Percentiles rank a stretch among this genome's conserved stretches.
Evolutionary conservation across 2,888 invertebrate species (phyloP).

Genomic region (Cetonia aurata): DNA sequence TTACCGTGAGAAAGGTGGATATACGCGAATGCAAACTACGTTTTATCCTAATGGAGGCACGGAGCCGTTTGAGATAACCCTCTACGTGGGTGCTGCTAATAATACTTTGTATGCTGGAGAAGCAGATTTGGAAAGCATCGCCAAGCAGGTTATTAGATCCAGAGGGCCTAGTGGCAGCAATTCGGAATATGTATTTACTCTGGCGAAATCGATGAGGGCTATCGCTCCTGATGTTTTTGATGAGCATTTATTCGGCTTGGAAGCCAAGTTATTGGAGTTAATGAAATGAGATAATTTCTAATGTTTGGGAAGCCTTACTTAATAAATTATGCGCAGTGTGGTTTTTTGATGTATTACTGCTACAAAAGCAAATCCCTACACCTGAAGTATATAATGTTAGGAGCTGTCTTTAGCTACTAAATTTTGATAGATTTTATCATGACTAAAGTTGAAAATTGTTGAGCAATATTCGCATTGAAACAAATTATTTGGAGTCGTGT

Average conservation of each 20-base stretch:
- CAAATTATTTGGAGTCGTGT: too few relatives aligned
- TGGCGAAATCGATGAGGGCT: slow-evolving; percentile 82
- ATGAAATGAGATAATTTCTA: slow-evolving; percentile 47
- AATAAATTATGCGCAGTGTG: too few relatives aligned
- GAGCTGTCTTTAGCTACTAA: too few relatives aligned
- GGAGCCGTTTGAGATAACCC: slow-evolving; percentile 74
- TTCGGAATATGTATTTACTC: slow-evolving; percentile 89
- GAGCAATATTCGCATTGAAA: too few relatives aligned
- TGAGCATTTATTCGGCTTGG: slow-evolving; percentile 81
- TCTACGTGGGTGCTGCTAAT: slow-evolving; percentile 85
- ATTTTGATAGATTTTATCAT: too few relatives aligned
- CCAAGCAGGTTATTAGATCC: slow-evolving; percentile 79
- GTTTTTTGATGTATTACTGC: too few relatives aligned
- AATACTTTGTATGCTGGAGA: slow-evolving; percentile 81
- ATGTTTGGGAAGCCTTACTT: too few relatives aligned
- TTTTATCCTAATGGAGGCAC: slow-evolving; percentile 75
- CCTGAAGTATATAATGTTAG: too few relatives aligned
- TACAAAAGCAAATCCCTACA: too few relatives aligned
- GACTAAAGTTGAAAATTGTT: too few relatives aligned
- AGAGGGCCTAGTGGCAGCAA: slow-evolving; percentile 91
- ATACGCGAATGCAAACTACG: slow-evolving; percentile 76
- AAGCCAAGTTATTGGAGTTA: slow-evolving; percentile 70
- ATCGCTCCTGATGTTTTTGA: slow-evolving; percentile 82
- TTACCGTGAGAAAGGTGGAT: slow-evolving; percentile 93
- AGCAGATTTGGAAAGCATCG: slow-evolving; percentile 82